phyloP scores from a whole-genome alignment of 2,113 vertebrate species.

The Otolemur garnettii region DNA sequence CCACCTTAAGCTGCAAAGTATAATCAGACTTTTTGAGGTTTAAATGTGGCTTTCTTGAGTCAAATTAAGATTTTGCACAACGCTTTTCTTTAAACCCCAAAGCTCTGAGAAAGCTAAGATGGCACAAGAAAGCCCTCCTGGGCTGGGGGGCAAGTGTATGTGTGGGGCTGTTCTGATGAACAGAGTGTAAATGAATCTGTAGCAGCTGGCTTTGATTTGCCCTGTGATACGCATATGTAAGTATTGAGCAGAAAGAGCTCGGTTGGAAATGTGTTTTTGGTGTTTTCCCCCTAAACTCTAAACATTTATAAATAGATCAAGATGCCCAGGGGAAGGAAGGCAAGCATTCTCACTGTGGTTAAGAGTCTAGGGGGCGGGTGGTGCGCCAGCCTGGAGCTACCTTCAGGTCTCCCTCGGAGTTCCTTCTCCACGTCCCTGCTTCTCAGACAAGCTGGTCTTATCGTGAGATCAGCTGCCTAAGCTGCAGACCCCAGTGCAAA shows the following conservation, averaged over 20 bases:
- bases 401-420: too few relatives aligned
- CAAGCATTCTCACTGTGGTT: not conserved
- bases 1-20: not conserved
- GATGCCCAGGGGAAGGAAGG: not conserved
- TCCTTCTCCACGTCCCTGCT: not conserved
- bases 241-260: not conserved
- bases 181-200: not conserved
- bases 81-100: not conserved
- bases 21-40: not conserved
- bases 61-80: slow-evolving; percentile 17
- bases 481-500: not conserved
- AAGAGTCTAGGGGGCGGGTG: not conserved
- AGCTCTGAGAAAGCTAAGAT: not conserved
- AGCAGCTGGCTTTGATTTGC: slow-evolving; percentile 27
- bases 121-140: not conserved
- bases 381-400: not conserved
- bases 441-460: not conserved
- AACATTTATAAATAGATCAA: slow-evolving; percentile 54
- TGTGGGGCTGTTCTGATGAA: not conserved
- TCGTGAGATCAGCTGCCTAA: rapidly evolving
- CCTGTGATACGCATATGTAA: not conserved
- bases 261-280: slow-evolving; percentile 35
- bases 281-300: slow-evolving; percentile 44
- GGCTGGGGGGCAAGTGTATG: not conserved
- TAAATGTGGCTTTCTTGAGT: slow-evolving; percentile 31